A percentile compares a stretch with the other conserved stretches of the same genome.
These are phyloP conservation scores for Phaonia tiefii DNA, from an alignment of 2,888 invertebrate genomes.

Conservation along the genomic window DNA sequence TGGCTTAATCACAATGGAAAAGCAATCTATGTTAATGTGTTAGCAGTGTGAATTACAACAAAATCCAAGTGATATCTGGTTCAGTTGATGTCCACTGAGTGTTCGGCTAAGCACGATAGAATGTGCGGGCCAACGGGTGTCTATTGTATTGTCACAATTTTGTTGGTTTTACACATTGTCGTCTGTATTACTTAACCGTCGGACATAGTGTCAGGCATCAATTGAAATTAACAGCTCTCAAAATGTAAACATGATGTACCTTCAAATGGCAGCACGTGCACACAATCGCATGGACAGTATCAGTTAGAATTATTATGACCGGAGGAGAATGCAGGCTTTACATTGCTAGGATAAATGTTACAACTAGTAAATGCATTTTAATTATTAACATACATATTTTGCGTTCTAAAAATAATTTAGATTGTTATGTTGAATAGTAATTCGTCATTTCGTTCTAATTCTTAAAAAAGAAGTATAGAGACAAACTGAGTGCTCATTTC, in stretches of 20 bases:
- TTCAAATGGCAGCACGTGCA: slow-evolving; percentile 16
- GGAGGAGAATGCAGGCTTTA: too few relatives aligned
- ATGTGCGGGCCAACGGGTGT: slow-evolving; percentile 10
- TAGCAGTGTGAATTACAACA: slow-evolving; percentile 45
- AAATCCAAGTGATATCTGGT: slow-evolving; percentile 53
- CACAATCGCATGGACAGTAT: too few relatives aligned
- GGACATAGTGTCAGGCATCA: slow-evolving; percentile 60
- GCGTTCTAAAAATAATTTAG: too few relatives aligned
- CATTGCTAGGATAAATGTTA: too few relatives aligned
- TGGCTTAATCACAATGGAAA: slow-evolving; percentile 25
- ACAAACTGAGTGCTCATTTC: too few relatives aligned
- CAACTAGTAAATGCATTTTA: too few relatives aligned
- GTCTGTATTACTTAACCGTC: slow-evolving; percentile 45
- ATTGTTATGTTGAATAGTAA: too few relatives aligned
- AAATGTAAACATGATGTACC: slow-evolving; percentile 49
- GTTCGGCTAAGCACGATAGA: not conserved
- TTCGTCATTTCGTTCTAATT: too few relatives aligned
- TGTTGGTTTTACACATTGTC: slow-evolving; percentile 54
- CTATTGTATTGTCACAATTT: slow-evolving; percentile 12
- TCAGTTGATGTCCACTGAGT: not conserved
- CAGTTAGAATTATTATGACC: too few relatives aligned
- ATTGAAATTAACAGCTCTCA: slow-evolving; percentile 64
- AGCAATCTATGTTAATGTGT: slow-evolving; percentile 53
- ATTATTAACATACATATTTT: too few relatives aligned
- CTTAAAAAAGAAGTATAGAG: too few relatives aligned